phyloP scores from a whole-genome alignment of 2,797 vertebrate species.

The Zalophus californianus region DNA sequence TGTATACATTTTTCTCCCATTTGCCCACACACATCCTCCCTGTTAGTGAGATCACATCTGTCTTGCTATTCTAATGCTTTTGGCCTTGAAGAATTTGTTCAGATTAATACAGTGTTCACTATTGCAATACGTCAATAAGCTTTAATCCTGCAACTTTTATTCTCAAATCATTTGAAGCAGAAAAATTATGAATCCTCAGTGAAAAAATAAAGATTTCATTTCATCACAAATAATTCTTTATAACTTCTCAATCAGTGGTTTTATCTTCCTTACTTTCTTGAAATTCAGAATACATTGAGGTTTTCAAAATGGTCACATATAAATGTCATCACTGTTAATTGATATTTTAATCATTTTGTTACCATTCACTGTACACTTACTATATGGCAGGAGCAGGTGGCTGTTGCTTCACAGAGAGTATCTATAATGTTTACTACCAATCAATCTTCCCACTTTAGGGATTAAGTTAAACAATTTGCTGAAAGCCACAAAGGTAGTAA shows the following conservation, averaged over 20 bases:
- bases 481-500: neutral
- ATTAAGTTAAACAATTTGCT: neutral
- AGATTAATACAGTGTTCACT: conserved; percentile 21
- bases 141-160: conserved; percentile 14
- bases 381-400: neutral
- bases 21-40: neutral
- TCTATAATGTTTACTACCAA: neutral
- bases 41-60: conserved; percentile 49
- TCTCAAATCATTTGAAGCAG: conserved; percentile 38
- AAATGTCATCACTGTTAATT: neutral
- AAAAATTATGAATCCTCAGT: conserved; percentile 15
- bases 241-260: neutral
- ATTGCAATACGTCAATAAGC: neutral
- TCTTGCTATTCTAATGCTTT: conserved; percentile 49
- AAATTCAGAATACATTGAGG: conserved; percentile 6
- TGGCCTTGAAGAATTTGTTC: conserved; percentile 61
- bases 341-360: neutral
- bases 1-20: neutral
- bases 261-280: conserved; percentile 2
- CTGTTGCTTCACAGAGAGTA: neutral
- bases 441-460: neutral
- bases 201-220: conserved; percentile 41
- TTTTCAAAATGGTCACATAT: conserved; percentile 1
- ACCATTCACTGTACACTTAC: neutral
- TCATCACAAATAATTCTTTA: neutral